Conservation (phyloP, 1,140 invertebrate genomes). For the Pseudomyrmex flavicornis region DNA sequence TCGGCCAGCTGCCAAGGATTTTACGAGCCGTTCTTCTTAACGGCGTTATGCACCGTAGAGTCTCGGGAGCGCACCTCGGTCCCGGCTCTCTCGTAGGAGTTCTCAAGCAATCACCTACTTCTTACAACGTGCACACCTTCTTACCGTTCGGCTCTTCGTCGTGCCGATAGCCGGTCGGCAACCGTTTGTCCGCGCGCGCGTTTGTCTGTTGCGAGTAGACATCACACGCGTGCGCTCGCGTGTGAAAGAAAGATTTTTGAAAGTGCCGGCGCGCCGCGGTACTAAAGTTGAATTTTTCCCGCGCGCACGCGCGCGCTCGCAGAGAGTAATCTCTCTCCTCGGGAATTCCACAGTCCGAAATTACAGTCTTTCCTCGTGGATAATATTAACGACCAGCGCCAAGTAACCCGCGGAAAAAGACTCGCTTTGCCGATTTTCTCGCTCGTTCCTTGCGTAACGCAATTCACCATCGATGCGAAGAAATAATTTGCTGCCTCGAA, state of each 20-base stretch:
- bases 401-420: conserved; percentile 36
- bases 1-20: conserved; percentile 49
- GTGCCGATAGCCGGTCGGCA: conserved; percentile 32
- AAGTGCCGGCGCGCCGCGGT: conserved; percentile 16
- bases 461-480: background rate
- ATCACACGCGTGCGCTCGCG: conserved; percentile 14
- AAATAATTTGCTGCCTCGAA: background rate
- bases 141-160: conserved; percentile 30
- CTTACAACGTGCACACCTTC: conserved; percentile 58
- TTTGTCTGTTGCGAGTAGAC: conserved; percentile 2
- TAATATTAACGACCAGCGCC: conserved; percentile 38
- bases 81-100: conserved; percentile 63
- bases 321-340: conserved; percentile 39
- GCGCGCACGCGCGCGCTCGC: conserved; percentile 22
- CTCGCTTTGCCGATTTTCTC: background rate
- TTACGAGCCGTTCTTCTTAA: conserved; percentile 64
- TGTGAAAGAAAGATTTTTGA: conserved; percentile 38
- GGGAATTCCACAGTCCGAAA: conserved; percentile 34
- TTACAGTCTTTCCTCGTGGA: conserved; percentile 29
- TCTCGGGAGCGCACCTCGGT: conserved; percentile 49
- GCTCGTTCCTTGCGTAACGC: conserved; percentile 28
- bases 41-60: conserved; percentile 60
- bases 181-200: conserved; percentile 36
- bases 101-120: conserved; percentile 63
- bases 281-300: conserved; percentile 51